Percentiles rank a stretch among this genome's conserved stretches.
Evolutionary conservation across 2,113 vertebrate genomes (phyloP).

Genomic region (Tychaedon coryphoeus): DNA sequence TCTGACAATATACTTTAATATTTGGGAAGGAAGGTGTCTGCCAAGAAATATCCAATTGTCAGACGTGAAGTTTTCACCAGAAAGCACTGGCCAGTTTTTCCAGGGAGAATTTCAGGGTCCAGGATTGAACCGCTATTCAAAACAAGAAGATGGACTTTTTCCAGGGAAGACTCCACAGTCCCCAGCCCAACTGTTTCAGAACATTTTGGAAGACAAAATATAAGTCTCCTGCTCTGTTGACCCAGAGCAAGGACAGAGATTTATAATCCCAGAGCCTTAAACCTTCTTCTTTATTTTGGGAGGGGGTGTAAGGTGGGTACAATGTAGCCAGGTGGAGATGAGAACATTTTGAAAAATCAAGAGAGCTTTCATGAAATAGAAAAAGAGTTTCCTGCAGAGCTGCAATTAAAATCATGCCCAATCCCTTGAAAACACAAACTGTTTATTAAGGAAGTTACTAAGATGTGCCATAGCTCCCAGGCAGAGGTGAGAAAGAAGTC

Average conservation of each 20-base stretch:
- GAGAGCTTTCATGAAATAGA: not conserved
- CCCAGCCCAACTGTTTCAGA: not conserved
- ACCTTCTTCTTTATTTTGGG: not conserved
- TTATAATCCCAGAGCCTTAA: not conserved
- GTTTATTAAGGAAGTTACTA: slow-evolving; percentile 5
- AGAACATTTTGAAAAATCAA: not conserved
- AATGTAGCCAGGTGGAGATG: rapidly evolving
- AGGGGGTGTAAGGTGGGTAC: rapidly evolving
- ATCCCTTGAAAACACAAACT: not conserved
- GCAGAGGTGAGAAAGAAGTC: slow-evolving; percentile 10
- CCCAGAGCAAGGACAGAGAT: not conserved
- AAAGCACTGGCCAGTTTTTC: not conserved
- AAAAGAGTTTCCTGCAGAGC: not conserved
- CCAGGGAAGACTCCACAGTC: not conserved
- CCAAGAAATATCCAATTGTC: not conserved
- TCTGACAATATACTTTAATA: not conserved
- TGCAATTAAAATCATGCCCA: not conserved
- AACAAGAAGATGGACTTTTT: not conserved
- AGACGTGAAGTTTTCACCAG: not conserved
- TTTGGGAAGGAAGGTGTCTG: not conserved
- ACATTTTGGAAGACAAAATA: not conserved
- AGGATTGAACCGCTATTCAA: not conserved
- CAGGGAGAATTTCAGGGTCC: not conserved
- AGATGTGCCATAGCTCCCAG: not conserved
- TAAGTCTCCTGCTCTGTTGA: not conserved